Evolutionary conservation across 1,140 invertebrate genomes (phyloP), one percentile per base, ranked within the genome.

Genomic region (silkworm (Bombyx mori)): DNA sequence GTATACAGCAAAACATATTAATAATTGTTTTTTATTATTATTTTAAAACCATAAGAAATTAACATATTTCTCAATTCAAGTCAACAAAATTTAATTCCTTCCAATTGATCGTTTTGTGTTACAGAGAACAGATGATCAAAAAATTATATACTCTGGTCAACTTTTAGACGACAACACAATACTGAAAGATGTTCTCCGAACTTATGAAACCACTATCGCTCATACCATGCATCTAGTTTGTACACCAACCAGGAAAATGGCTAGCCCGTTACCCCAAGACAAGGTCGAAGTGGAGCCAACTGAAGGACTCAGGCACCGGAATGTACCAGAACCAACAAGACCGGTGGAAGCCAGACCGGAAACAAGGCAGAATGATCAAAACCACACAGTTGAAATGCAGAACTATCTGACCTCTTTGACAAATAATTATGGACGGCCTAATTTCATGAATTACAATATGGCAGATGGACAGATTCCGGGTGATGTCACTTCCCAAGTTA

Each of bases 71-170:
- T 12, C 3, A 49, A 49, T 49, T 10, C n/a, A n/a, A 49, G 0
- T 12, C 9, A 4, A 7, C 3, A 49, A 12, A 49, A 12, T 7
- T 12, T n/a, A n/a, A 49, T 49, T n/a, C 2, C 2, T 46, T 2
- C 49, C 0, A 22, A 52, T 4, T 47, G 8, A 8, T 55, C 18
- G 2, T 50, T 54, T 55, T 62, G 5, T 60, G 54, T 79, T 65
- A 22, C 81, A 96, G 95, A 91, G 91, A 77, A 90, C 91, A 56
- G 90, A 92, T 60, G 94, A 95, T 66, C 95, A 97, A 74, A 96
- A 95, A 82, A 88, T 98, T 1, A 97, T 97, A 69, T 97, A 97
- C 84, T 96, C 94, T 7, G 96, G 96, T n/a, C 93, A 95, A 75
- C 83, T 97, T 9, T 79, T 98, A 54, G 92, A 91, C 47, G 95